A percentile compares a stretch with the other conserved stretches of the same genome.
Evolutionary conservation across 2,888 invertebrate species (phyloP).

Genomic region (Nomada fucata): DNA sequence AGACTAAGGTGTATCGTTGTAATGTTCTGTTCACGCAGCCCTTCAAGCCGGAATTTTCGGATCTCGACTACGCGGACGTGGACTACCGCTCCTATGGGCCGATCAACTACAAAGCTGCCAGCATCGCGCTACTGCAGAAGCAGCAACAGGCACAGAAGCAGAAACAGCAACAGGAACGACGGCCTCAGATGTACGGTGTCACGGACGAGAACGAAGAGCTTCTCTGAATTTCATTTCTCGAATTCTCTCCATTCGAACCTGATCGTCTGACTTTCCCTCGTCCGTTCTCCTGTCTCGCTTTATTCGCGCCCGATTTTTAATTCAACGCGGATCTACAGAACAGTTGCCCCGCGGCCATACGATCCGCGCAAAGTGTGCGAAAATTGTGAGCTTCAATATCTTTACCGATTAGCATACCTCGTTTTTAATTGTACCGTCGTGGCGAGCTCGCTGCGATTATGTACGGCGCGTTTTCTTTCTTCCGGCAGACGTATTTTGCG

Average conservation of each 20-base stretch:
- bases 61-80: slow-evolving; percentile 95
- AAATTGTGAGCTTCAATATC: slow-evolving; percentile 9
- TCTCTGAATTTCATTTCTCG: slow-evolving; percentile 68
- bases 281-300: not conserved
- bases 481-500: too few relatives aligned
- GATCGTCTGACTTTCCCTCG: not conserved
- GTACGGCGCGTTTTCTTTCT: not conserved
- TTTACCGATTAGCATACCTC: slow-evolving; percentile 3
- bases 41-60: slow-evolving; percentile 90
- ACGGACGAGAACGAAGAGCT: slow-evolving; percentile 83
- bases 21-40: slow-evolving; percentile 86
- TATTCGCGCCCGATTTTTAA: not conserved
- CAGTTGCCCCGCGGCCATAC: slow-evolving; percentile 29
- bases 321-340: not conserved
- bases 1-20: slow-evolving; percentile 51
- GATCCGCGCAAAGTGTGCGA: not conserved
- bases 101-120: slow-evolving; percentile 96
- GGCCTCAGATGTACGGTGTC: slow-evolving; percentile 82
- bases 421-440: not conserved
- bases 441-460: slow-evolving; percentile 26
- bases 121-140: slow-evolving; percentile 85
- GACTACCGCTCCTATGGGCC: slow-evolving; percentile 96
- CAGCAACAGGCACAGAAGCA: slow-evolving; percentile 74
- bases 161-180: slow-evolving; percentile 74
- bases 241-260: too few relatives aligned